Conservation (phyloP, 2,113 vertebrate species). For the Muntiacus reevesi region DNA sequence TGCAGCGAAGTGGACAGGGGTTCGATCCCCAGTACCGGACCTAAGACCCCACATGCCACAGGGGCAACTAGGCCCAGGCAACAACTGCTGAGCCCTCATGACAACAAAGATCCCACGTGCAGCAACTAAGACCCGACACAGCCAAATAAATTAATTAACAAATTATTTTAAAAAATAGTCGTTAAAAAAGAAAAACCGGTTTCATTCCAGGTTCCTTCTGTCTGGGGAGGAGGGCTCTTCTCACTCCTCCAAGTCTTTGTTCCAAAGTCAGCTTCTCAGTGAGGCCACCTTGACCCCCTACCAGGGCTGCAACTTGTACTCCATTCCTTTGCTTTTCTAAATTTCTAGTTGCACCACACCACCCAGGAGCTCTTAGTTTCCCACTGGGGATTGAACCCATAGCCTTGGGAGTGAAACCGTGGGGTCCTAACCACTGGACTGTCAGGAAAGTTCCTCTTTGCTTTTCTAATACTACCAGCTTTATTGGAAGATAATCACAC, state of each 20-base stretch:
- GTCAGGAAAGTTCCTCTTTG: background rate
- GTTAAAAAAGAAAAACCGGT: background rate
- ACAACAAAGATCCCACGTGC: background rate
- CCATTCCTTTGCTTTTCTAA: background rate
- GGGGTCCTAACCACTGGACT: background rate
- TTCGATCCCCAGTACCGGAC: background rate
- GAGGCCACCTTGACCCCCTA: background rate
- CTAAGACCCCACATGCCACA: background rate
- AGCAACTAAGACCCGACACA: background rate
- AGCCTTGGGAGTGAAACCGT: background rate
- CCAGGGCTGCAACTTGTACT: background rate
- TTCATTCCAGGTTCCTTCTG: background rate
- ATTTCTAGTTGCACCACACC: background rate
- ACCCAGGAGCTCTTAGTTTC: background rate
- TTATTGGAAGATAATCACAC: background rate
- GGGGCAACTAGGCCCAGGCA: background rate
- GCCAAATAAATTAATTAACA: background rate
- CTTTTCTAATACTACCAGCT: background rate
- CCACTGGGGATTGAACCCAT: background rate
- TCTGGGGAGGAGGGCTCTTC: background rate
- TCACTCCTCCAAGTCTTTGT: background rate
- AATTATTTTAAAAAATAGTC: background rate
- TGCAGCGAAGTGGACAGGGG: background rate
- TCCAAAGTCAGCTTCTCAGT: background rate
- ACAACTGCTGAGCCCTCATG: background rate